These are phyloP conservation scores for Pelobates cultripes DNA, from an alignment of 2,797 vertebrate genomes.

Conservation along the genomic window DNA sequence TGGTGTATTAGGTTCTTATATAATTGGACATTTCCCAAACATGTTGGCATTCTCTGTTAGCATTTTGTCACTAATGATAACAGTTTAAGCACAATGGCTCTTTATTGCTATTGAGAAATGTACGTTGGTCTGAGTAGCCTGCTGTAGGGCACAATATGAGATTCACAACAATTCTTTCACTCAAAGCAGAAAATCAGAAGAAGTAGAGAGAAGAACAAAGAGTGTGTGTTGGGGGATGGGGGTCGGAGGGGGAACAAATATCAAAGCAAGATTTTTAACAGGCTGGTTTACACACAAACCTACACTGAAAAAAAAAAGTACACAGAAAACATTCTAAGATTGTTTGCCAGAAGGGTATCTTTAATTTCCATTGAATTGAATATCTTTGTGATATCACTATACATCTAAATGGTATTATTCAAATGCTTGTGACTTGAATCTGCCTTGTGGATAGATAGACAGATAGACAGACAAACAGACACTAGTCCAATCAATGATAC, in stretches of 20 bases:
- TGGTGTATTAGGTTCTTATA: not conserved
- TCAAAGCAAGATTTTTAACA: not conserved
- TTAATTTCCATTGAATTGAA: conserved; percentile 29
- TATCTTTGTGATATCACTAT: conserved; percentile 24
- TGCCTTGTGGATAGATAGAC: not conserved
- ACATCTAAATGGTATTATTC: conserved; percentile 15
- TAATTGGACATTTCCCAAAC: not conserved
- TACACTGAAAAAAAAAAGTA: not conserved
- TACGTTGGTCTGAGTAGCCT: not conserved
- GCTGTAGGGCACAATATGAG: not conserved
- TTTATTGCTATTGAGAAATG: not conserved
- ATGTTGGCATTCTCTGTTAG: not conserved
- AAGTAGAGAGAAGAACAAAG: not conserved
- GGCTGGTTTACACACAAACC: not conserved
- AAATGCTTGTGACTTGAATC: conserved; percentile 6
- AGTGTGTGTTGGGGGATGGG: not conserved
- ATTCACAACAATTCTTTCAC: not conserved
- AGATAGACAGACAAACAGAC: not conserved
- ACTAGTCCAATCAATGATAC: conserved; percentile 26
- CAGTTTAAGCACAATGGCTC: not conserved
- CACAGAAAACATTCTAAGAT: not conserved
- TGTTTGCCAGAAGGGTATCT: conserved; percentile 11
- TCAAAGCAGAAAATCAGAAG: not conserved
- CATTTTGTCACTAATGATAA: not conserved
- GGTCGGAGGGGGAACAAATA: not conserved